phyloP scores from a whole-genome alignment of 2,888 invertebrate genomes.

The Phoronis australis region DNA sequence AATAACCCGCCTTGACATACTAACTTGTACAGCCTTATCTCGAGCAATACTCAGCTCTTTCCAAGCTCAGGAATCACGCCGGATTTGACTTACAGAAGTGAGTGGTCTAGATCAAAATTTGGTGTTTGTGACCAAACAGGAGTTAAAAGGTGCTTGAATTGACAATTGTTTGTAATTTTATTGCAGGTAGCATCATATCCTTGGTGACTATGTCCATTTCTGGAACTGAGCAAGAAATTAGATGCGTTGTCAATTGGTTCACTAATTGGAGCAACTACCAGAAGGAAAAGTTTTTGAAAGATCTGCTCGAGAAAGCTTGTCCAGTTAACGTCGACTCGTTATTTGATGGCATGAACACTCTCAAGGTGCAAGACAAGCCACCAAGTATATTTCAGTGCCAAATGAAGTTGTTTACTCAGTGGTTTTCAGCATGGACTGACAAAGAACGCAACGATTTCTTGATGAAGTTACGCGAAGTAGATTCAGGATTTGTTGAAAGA shows the following conservation, averaged over 20 bases:
- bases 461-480: constrained; percentile 35
- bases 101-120: too few relatives aligned
- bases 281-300: constrained; percentile 37
- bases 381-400: constrained; percentile 54
- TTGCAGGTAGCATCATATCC: constrained; percentile 39
- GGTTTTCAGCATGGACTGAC: constrained; percentile 50
- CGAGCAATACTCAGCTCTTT: too few relatives aligned
- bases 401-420: constrained; percentile 51
- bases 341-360: constrained; percentile 34
- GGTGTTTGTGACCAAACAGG: too few relatives aligned
- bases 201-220: constrained; percentile 27
- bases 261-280: constrained; percentile 33
- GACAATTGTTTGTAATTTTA: too few relatives aligned
- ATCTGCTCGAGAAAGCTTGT: constrained; percentile 35
- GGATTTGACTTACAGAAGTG: too few relatives aligned
- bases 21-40: too few relatives aligned
- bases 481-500: constrained; percentile 47
- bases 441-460: constrained; percentile 41
- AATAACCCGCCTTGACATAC: too few relatives aligned
- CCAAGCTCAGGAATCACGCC: too few relatives aligned
- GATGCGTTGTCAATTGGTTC: constrained; percentile 44
- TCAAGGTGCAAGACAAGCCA: constrained; percentile 41
- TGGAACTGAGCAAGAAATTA: constrained; percentile 32
- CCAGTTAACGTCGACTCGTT: constrained; percentile 37
- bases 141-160: too few relatives aligned